Evolutionary conservation across 2,797 vertebrate genomes (phyloP).

Genomic region (Eleutherodactylus coqui): DNA sequence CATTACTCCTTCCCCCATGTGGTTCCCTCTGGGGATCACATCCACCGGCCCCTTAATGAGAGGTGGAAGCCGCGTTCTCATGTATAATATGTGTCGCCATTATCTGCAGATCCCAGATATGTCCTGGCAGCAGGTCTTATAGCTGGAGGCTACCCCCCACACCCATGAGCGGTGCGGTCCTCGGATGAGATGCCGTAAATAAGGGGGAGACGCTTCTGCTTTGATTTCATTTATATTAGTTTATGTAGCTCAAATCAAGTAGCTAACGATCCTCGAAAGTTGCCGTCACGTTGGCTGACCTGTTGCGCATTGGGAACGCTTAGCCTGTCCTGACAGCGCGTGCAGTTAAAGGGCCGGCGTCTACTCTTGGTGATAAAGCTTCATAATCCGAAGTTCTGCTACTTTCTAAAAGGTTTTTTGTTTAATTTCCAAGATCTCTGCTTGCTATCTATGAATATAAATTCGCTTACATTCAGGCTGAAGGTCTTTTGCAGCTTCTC

Average conservation of each 20-base stretch:
- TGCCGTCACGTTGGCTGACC: background rate
- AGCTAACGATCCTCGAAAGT: background rate
- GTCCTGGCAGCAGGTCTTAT: background rate
- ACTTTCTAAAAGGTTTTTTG: too few relatives aligned
- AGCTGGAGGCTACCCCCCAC: background rate
- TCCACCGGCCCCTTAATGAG: constrained; percentile 16
- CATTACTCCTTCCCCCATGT: background rate
- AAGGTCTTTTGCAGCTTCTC: too few relatives aligned
- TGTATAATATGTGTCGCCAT: constrained; percentile 16
- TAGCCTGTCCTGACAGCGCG: background rate
- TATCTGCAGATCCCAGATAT: background rate
- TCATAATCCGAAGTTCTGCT: too few relatives aligned
- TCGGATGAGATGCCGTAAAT: background rate
- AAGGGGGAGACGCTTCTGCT: background rate
- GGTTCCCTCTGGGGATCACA: background rate
- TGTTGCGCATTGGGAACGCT: background rate
- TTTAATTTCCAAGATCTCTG: too few relatives aligned
- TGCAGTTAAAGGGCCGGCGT: background rate
- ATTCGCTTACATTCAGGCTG: too few relatives aligned
- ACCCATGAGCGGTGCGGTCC: background rate
- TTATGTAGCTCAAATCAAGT: background rate
- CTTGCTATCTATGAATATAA: too few relatives aligned
- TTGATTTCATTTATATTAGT: background rate
- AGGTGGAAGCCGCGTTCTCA: background rate
- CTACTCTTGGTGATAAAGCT: too few relatives aligned